These are phyloP conservation scores for Drosophila emarginata DNA, from an alignment of 2,888 invertebrate species.

Conservation along the genomic window DNA sequence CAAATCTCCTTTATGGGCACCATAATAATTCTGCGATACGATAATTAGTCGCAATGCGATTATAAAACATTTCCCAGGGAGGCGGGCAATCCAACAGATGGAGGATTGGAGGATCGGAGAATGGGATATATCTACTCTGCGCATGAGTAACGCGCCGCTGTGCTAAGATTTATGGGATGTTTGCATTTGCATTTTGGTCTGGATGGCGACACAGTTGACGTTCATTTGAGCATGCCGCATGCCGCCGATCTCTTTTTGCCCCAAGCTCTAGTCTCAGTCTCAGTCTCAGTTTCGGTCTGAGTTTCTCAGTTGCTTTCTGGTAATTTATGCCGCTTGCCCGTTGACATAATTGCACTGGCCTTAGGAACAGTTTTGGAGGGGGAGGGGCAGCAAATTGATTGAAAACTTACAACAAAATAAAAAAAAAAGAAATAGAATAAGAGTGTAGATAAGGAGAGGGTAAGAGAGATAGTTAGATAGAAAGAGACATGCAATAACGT, in stretches of 20 bases:
- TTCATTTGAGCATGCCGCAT: constrained; percentile 46
- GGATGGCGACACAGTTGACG: constrained; percentile 55
- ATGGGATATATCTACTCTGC: constrained; percentile 41
- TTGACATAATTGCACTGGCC: constrained; percentile 67
- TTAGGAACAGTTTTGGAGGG: background rate
- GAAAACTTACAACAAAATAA: constrained; percentile 62
- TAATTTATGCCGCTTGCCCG: constrained; percentile 68
- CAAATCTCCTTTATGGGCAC: constrained; percentile 52
- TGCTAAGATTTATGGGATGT: constrained; percentile 60
- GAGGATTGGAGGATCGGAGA: constrained; percentile 6
- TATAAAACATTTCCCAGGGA: constrained; percentile 70
- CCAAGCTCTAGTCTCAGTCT: constrained; percentile 34
- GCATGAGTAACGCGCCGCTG: constrained; percentile 72
- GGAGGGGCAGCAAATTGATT: constrained; percentile 63
- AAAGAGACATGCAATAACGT: constrained; percentile 18
- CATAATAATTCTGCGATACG: constrained; percentile 79
- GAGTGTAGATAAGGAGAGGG: constrained; percentile 9
- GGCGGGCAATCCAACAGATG: background rate
- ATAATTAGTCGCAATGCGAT: constrained; percentile 81
- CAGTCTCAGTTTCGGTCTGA: constrained; percentile 22
- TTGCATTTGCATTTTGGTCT: constrained; percentile 16
- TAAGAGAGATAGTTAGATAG: constrained; percentile 33
- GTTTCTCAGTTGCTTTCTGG: constrained; percentile 22
- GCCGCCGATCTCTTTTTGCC: constrained; percentile 25
- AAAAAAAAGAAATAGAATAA: constrained; percentile 21